A percentile compares a stretch with the other conserved stretches of the same genome.
Evolutionary conservation across 2,113 vertebrate genomes (phyloP).

Genomic region (Mastomys natalensis): DNA sequence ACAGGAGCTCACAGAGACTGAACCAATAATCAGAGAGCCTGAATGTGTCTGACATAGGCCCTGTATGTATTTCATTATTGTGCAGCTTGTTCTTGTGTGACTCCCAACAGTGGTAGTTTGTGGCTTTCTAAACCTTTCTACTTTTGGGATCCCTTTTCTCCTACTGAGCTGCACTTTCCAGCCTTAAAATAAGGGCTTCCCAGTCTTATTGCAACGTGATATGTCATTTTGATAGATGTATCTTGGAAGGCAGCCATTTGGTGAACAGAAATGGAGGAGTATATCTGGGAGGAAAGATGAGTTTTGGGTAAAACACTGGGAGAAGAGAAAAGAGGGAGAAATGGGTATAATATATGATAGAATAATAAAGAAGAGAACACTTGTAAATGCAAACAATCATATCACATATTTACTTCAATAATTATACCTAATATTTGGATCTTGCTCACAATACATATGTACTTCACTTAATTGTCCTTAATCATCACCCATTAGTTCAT

Average conservation of each 20-base stretch:
- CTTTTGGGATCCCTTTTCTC: background rate
- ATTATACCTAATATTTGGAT: background rate
- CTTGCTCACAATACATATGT: background rate
- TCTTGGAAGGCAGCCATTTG: background rate
- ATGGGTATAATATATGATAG: background rate
- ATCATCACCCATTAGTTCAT: background rate
- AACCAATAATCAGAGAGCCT: background rate
- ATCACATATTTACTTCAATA: background rate
- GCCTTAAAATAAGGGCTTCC: background rate
- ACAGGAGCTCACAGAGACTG: background rate
- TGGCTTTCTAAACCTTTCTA: background rate
- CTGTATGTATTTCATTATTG: background rate
- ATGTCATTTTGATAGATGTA: background rate
- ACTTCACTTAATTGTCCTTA: background rate
- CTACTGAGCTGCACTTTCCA: background rate
- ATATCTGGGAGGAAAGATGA: background rate
- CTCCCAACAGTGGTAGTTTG: background rate
- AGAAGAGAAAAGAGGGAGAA: background rate
- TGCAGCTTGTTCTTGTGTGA: background rate
- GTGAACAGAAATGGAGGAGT: background rate
- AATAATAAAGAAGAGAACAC: background rate
- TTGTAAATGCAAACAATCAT: background rate
- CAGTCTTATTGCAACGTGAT: background rate
- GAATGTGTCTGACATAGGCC: background rate
- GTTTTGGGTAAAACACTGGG: background rate